phyloP scores from a whole-genome alignment of 2,888 invertebrate species.

The Caenorhabditis virilis region DNA sequence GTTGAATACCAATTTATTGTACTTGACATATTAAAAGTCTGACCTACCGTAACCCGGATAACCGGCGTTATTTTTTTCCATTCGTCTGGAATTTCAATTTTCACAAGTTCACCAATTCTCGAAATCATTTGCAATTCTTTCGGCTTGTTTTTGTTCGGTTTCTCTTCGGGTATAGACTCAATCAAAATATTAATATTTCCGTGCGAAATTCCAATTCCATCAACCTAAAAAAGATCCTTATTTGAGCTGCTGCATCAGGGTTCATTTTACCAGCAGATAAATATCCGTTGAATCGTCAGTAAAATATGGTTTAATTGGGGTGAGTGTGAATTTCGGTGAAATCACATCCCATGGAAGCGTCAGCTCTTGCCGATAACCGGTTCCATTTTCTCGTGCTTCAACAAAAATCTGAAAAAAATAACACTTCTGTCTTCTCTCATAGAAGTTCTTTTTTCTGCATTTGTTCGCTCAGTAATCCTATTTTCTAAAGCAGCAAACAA shows the following conservation, averaged over 20 bases:
- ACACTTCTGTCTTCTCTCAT: too few relatives aligned
- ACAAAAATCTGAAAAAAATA: constrained; percentile 33
- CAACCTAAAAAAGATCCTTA: constrained; percentile 17
- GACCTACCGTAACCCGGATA: constrained; percentile 23
- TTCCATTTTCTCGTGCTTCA: constrained; percentile 43
- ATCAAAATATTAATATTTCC: constrained; percentile 25
- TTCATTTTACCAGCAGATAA: background rate
- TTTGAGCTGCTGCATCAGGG: background rate
- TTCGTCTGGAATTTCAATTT: constrained; percentile 30
- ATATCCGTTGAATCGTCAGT: background rate
- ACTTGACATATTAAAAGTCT: background rate
- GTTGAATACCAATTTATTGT: background rate
- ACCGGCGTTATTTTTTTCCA: constrained; percentile 21
- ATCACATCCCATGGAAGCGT: constrained; percentile 32
- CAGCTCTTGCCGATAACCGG: constrained; percentile 36
- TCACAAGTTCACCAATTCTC: constrained; percentile 23
- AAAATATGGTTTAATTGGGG: constrained; percentile 44
- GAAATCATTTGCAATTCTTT: constrained; percentile 26
- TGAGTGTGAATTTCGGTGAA: constrained; percentile 44
- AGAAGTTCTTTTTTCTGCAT: too few relatives aligned
- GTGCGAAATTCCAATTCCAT: constrained; percentile 23
- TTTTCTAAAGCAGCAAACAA: too few relatives aligned
- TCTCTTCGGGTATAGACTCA: constrained; percentile 14
- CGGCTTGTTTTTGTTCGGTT: constrained; percentile 7
- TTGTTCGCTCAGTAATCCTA: too few relatives aligned